Evolutionary conservation across 2,113 vertebrate species (phyloP).

Genomic region (Morone saxatilis): DNA sequence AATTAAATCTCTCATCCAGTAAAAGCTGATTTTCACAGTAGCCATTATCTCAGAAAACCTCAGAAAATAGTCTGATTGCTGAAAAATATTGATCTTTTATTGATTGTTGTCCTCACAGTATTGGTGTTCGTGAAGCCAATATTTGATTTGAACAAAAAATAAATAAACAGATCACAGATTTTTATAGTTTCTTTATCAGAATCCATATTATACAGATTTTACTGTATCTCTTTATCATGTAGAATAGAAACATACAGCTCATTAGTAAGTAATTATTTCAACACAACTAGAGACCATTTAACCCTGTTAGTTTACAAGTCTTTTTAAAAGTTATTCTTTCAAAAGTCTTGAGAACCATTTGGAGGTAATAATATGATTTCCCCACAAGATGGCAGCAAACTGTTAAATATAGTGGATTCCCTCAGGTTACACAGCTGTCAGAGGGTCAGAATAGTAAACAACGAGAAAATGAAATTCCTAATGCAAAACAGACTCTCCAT

Average conservation of each 20-base stretch:
- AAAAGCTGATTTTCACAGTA: too few relatives aligned
- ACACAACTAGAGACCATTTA: neutral
- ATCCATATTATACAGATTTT: neutral
- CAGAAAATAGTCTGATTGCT: too few relatives aligned
- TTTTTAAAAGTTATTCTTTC: neutral
- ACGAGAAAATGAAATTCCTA: slow-evolving; percentile 28
- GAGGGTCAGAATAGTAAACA: slow-evolving; percentile 13
- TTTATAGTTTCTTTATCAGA: neutral
- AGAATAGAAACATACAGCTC: neutral
- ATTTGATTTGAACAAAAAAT: too few relatives aligned
- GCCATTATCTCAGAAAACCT: too few relatives aligned
- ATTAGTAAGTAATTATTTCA: neutral
- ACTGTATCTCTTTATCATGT: neutral
- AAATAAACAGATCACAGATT: too few relatives aligned
- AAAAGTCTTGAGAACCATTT: neutral
- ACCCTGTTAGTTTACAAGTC: neutral
- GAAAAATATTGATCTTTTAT: too few relatives aligned
- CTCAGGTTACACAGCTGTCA: neutral
- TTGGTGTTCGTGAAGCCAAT: too few relatives aligned
- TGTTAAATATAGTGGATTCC: slow-evolving; percentile 18
- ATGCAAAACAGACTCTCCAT: slow-evolving; percentile 41
- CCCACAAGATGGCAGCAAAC: slow-evolving; percentile 75
- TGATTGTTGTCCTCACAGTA: too few relatives aligned
- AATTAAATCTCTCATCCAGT: too few relatives aligned
- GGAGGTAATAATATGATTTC: slow-evolving; percentile 6